These are phyloP conservation scores for Batillaria attramentaria DNA, from an alignment of 1,140 invertebrate genomes.

Conservation along the genomic window DNA sequence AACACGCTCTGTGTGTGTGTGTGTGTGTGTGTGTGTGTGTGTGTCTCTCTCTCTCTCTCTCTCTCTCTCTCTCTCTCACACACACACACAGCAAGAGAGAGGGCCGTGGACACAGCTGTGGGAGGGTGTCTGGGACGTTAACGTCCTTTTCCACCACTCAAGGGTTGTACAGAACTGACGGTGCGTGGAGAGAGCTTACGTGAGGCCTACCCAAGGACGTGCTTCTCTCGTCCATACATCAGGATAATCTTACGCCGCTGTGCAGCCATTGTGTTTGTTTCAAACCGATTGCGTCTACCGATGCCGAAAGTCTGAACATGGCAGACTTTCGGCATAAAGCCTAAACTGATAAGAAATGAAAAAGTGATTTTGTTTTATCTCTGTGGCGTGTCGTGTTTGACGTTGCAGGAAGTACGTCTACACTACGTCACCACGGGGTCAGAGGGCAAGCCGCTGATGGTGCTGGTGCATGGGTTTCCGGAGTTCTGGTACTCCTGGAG, in stretches of 20 bases:
- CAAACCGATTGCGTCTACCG: background rate
- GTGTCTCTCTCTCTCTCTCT: background rate
- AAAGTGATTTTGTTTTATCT: too few relatives aligned
- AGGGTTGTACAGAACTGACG: too few relatives aligned
- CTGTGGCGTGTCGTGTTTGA: background rate
- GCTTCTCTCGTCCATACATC: background rate
- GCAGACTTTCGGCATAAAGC: too few relatives aligned
- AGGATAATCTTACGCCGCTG: background rate
- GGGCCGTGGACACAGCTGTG: background rate
- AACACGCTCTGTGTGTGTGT: background rate
- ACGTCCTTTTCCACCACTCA: too few relatives aligned
- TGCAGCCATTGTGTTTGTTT: background rate
- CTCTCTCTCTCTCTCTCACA: too few relatives aligned
- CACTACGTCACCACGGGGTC: slow-evolving; percentile 67
- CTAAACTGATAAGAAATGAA: too few relatives aligned
- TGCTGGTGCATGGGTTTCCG: slow-evolving; percentile 71
- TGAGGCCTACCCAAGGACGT: background rate
- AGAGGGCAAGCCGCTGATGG: slow-evolving; percentile 60
- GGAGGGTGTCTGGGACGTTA: background rate
- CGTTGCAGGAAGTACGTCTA: slow-evolving; percentile 49
- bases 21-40: slow-evolving; percentile 6
- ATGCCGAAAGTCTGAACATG: background rate
- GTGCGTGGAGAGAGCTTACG: background rate
- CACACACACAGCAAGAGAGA: too few relatives aligned
- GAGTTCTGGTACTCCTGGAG: slow-evolving; percentile 72